Evolutionary conservation across 2,797 vertebrate genomes (phyloP).

Genomic region (Intellagama lesueurii): DNA sequence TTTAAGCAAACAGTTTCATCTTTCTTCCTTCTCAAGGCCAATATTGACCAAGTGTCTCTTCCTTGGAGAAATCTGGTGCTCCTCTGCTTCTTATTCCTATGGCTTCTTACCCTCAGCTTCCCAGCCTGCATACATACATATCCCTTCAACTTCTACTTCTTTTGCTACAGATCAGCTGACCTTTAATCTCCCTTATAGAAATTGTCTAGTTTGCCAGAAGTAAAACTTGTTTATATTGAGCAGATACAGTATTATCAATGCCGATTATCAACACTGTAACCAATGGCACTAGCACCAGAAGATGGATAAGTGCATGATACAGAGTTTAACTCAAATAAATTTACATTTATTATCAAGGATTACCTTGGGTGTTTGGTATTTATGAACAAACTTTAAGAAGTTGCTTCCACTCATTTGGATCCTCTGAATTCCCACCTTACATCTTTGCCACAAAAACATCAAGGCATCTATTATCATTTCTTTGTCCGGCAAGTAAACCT

Average conservation of each 20-base stretch:
- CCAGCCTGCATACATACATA: not conserved
- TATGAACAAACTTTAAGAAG: conserved; percentile 71
- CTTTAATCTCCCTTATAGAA: not conserved
- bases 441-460: conserved; percentile 87
- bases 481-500: conserved; percentile 83
- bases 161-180: not conserved
- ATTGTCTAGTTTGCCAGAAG: not conserved
- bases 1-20: no score
- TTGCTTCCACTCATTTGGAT: conserved; percentile 72
- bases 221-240: not conserved
- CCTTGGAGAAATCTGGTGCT: not conserved
- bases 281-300: not conserved
- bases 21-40: not conserved
- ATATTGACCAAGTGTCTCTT: not conserved
- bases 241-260: not conserved
- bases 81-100: not conserved
- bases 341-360: conserved; percentile 30
- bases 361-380: conserved; percentile 83
- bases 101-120: not conserved
- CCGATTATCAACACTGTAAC: not conserved
- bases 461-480: conserved; percentile 86
- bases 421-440: conserved; percentile 81
- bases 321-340: not conserved
- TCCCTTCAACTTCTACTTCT: no score
- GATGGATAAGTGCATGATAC: not conserved